Percentiles rank a stretch among this genome's conserved stretches.
These are phyloP conservation scores for Limonius californicus DNA, from an alignment of 1,140 invertebrate genomes.

Conservation along the genomic window DNA sequence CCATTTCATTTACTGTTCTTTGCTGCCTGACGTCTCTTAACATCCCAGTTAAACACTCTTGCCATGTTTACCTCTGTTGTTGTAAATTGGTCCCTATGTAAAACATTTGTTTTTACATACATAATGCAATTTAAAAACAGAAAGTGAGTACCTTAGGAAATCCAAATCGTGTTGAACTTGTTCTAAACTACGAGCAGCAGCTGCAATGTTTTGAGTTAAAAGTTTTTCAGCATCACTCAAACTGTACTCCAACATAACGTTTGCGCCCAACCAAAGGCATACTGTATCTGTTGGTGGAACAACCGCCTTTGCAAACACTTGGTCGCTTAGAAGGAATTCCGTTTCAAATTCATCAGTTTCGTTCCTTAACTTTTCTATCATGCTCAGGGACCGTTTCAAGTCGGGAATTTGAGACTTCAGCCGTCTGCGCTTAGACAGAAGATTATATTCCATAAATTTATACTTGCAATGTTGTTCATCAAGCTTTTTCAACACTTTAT, in stretches of 20 bases:
- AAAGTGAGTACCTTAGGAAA: slow-evolving; percentile 62
- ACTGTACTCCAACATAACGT: slow-evolving; percentile 97
- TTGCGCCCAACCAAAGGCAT: slow-evolving; percentile 96
- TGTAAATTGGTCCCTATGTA: slow-evolving; percentile 89
- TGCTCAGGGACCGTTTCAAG: slow-evolving; percentile 84
- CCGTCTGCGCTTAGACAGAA: slow-evolving; percentile 76
- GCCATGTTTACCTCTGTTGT: slow-evolving; percentile 99
- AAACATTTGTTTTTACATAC: slow-evolving; percentile 31
- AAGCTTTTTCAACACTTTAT: slow-evolving; percentile 77
- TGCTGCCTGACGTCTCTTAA: slow-evolving; percentile 75
- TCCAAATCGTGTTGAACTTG: slow-evolving; percentile 90
- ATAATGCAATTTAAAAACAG: not conserved
- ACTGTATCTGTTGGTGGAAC: slow-evolving; percentile 90
- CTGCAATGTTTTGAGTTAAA: slow-evolving; percentile 82
- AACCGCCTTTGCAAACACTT: slow-evolving; percentile 88
- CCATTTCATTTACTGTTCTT: slow-evolving; percentile 31
- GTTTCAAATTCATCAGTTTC: slow-evolving; percentile 83
- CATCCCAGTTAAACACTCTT: slow-evolving; percentile 93
- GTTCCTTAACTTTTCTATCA: slow-evolving; percentile 83
- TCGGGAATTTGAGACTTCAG: slow-evolving; percentile 91
- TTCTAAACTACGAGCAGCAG: slow-evolving; percentile 78
- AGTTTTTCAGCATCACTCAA: slow-evolving; percentile 87
- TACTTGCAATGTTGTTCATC: slow-evolving; percentile 95
- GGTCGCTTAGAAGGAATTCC: slow-evolving; percentile 91
- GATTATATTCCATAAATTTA: slow-evolving; percentile 94